Evolutionary conservation across 2,113 vertebrate species (phyloP).

Genomic region (Chaetorhynchus papuensis): DNA sequence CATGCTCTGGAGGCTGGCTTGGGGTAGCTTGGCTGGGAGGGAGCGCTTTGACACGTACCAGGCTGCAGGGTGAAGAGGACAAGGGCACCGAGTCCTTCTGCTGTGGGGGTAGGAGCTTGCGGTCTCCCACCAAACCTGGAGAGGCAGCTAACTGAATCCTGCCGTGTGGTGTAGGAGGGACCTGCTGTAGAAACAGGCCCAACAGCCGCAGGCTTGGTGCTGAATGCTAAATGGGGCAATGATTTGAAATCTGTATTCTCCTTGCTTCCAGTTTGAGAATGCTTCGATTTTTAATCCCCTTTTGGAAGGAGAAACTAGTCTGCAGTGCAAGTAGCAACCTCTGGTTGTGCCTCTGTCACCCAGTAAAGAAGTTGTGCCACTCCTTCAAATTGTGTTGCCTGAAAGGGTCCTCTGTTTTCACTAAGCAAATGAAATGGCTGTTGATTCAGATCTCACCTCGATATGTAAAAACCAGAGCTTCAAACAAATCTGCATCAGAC

Average conservation of each 20-base stretch:
- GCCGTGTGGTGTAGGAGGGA: not conserved
- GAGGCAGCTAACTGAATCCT: not conserved
- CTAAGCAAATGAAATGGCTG: not conserved
- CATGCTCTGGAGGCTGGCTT: not conserved
- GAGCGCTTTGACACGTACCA: not conserved
- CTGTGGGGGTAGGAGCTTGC: not conserved
- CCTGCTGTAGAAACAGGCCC: not conserved
- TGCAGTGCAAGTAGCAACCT: not conserved
- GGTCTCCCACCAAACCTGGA: not conserved
- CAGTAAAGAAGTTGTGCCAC: not conserved
- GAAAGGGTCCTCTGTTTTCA: not conserved
- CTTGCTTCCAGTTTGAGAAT: not conserved
- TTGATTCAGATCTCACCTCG: not conserved
- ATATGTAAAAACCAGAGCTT: not conserved
- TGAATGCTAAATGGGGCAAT: not conserved
- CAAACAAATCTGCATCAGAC: not conserved
- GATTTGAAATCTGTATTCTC: not conserved
- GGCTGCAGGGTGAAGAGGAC: not conserved
- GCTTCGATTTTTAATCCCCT: not conserved
- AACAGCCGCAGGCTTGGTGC: not conserved
- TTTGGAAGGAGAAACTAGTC: not conserved
- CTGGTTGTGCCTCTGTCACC: not conserved
- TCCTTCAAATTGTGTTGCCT: not conserved
- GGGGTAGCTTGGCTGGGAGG: not conserved
- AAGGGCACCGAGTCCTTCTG: not conserved